A percentile compares a stretch with the other conserved stretches of the same genome.
These are phyloP conservation scores for Fringilla coelebs DNA, from an alignment of 2,797 vertebrate species.

Conservation along the genomic window DNA sequence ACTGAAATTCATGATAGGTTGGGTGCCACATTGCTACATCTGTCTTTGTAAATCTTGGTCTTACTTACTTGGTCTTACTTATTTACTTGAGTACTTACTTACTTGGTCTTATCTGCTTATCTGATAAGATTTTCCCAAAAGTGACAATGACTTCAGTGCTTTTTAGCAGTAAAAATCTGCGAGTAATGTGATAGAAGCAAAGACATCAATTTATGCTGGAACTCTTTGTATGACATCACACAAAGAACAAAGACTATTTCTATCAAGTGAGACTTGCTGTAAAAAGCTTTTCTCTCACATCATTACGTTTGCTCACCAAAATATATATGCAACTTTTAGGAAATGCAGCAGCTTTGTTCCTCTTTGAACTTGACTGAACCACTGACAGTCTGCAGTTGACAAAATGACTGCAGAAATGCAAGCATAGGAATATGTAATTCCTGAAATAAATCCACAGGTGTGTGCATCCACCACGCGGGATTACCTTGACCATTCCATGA, in stretches of 20 bases:
- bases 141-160: neutral
- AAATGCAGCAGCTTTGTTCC: neutral
- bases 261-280: neutral
- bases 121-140: neutral
- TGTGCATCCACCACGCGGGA: accelerated
- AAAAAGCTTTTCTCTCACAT: neutral
- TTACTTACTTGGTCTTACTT: neutral
- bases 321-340: neutral
- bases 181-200: neutral
- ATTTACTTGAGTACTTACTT: too few species aligned
- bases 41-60: neutral
- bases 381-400: neutral
- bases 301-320: neutral
- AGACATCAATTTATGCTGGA: neutral
- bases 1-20: neutral
- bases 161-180: neutral
- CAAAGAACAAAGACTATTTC: neutral
- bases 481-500: neutral
- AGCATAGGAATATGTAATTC: neutral
- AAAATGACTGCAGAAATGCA: neutral
- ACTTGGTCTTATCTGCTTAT: neutral
- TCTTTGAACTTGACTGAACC: neutral
- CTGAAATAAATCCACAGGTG: neutral
- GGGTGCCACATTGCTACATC: neutral
- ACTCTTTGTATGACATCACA: neutral